These are phyloP conservation scores for Diadema setosum DNA, from an alignment of 35 echinoderm and acorn worm genomes.

Conservation along the genomic window DNA sequence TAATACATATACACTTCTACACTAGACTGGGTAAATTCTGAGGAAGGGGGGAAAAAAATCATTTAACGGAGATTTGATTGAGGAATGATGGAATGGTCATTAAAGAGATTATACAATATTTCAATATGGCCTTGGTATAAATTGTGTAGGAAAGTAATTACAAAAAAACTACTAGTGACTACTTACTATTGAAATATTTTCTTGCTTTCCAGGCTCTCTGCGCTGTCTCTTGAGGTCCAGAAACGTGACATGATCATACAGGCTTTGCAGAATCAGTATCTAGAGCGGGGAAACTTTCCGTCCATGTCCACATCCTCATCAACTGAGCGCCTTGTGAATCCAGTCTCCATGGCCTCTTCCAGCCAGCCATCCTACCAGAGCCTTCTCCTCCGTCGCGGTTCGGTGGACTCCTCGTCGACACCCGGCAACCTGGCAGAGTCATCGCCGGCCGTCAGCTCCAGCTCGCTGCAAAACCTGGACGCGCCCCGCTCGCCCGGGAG, in stretches of 20 bases:
- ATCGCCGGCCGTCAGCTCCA: conserved; percentile 50
- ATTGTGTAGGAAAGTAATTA: no score
- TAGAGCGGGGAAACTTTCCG: conserved; percentile 40
- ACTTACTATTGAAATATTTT: not conserved
- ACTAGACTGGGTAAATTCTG: no score
- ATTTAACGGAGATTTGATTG: no score
- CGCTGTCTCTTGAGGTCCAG: conserved; percentile 55
- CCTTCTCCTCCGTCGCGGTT: not conserved
- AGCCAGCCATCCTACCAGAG: conserved; percentile 10
- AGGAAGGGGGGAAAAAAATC: no score
- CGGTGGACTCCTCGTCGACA: not conserved
- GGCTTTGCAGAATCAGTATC: conserved; percentile 56
- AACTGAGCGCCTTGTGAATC: not conserved
- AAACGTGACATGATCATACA: conserved; percentile 82
- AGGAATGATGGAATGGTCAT: no score
- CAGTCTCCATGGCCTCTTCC: not conserved
- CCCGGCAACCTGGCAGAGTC: conserved; percentile 64
- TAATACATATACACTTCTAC: no score
- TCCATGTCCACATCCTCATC: conserved; percentile 49
- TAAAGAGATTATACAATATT: no score
- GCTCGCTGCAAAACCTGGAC: conserved; percentile 80
- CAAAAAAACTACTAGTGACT: no score
- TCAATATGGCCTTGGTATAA: no score
- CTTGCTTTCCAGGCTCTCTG: conserved; percentile 42
- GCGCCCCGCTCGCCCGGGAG: conserved; percentile 60